Evolutionary conservation across 1,140 invertebrate species (phyloP), one percentile per base, ranked within the genome.

Genomic region (Drosophila funebris): DNA sequence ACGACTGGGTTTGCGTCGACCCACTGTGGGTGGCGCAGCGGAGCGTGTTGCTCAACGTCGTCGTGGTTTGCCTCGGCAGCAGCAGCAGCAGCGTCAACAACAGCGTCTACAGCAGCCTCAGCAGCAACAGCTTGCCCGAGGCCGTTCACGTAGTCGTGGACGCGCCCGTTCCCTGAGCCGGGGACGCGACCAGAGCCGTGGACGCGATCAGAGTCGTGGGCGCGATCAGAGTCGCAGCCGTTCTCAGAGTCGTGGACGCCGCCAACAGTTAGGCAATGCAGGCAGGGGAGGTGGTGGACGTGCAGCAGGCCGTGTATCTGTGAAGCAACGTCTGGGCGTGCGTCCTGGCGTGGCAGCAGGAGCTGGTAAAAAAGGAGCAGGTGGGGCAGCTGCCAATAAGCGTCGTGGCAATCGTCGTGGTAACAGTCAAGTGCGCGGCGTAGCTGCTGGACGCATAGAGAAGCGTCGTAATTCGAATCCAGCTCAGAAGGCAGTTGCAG

Each of bases 251-350:
- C 75, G 78, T 14, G 37, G 54, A 13, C 76, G 73, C 6, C 63
- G 73, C 1, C 78, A 75, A 22, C 14, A 8, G 41, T 20, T 14
- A 37, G 14, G 13, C 8, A 67, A 48, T 22, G 57, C 41, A 22
- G 63, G 44, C 20, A 33, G 33, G 20, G 27, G 43, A 11, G 43
- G 11, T 43, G 39, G 50, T n/a, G 27, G 24, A 8, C 46, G 53
- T 14, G 13, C 31, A 24, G 20, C 48, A 24, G 50, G 33, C n/a
- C 75, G 79, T 52, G 62, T 91, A 11, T 90, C 90, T 11, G 77
- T 91, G 3, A 90, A 90, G 63, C 78, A 90, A 11, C 90, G 90
- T 3, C 50, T 91, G 39, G 90, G 90, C 8, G 66, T 76, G 43
- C 90, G 90, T 50, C 57, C 79, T 0, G 90, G 89, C 22, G 56